A percentile compares a stretch with the other conserved stretches of the same genome.
These are phyloP conservation scores for Festucalex cinctus DNA, from an alignment of 2,113 vertebrate species.

Conservation along the genomic window DNA sequence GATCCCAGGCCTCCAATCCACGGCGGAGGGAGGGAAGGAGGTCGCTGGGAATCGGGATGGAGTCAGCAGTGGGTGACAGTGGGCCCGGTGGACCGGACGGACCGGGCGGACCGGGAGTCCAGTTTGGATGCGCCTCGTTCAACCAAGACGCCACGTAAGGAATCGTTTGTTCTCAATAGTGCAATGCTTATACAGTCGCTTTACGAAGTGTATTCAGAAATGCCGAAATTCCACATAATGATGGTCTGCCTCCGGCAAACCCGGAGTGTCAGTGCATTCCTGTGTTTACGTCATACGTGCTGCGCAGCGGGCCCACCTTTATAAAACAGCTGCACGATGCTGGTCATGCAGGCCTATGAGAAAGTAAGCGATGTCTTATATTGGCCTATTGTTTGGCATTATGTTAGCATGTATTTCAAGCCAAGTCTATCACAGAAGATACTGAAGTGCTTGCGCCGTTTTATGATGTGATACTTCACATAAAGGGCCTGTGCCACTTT, in stretches of 20 bases:
- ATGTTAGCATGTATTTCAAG: neutral
- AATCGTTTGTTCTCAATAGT: neutral
- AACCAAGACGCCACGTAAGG: conserved; percentile 94
- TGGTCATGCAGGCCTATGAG: neutral
- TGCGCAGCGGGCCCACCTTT: neutral
- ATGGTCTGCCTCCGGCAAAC: neutral
- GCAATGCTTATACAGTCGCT: neutral
- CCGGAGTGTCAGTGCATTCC: neutral
- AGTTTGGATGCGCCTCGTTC: conserved; percentile 81
- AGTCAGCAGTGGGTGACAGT: conserved; percentile 57
- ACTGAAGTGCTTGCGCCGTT: neutral
- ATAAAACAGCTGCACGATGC: neutral
- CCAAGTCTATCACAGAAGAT: neutral
- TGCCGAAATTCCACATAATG: neutral
- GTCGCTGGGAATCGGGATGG: conserved; percentile 73
- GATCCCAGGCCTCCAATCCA: conserved; percentile 71
- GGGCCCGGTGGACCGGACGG: conserved; percentile 54
- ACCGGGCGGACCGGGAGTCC: conserved; percentile 45
- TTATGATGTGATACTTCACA: neutral
- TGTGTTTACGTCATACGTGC: neutral
- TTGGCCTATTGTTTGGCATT: neutral
- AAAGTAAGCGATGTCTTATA: neutral
- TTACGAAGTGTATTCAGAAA: neutral
- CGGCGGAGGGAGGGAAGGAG: conserved; percentile 65
- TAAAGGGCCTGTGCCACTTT: neutral